Conservation (phyloP, 2,888 invertebrate genomes). For the Drosophila putrida region DNA sequence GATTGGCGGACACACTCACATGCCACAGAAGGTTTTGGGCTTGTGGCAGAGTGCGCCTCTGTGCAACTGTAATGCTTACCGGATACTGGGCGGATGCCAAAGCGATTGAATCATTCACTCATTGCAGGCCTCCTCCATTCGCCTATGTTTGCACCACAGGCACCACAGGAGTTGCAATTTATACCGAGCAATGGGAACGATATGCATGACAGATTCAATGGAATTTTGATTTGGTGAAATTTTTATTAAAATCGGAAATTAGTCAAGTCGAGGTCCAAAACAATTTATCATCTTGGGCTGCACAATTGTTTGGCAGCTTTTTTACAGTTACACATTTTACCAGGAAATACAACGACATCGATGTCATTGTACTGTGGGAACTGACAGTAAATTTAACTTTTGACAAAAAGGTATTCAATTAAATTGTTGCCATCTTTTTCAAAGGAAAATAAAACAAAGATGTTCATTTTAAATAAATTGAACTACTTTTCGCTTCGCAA, state of each 20-base stretch:
- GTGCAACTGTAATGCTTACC: constrained; percentile 72
- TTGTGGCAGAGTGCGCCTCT: constrained; percentile 21
- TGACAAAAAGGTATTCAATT: too few species aligned
- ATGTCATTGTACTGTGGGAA: constrained; percentile 55
- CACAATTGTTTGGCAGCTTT: constrained; percentile 55
- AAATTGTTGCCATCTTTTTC: too few species aligned
- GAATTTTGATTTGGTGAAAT: constrained; percentile 66
- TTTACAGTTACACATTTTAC: constrained; percentile 68
- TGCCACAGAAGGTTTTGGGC: constrained; percentile 6
- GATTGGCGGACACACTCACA: constrained; percentile 19
- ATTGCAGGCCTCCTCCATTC: constrained; percentile 20
- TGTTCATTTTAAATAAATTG: too few species aligned
- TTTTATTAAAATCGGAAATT: constrained; percentile 64
- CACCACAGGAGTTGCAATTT: constrained; percentile 48
- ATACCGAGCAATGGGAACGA: constrained; percentile 19
- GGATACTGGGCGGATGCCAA: constrained; percentile 83
- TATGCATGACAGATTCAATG: constrained; percentile 67
- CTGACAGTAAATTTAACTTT: too few species aligned
- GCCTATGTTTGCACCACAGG: constrained; percentile 36
- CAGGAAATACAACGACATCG: constrained; percentile 42
- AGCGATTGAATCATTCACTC: constrained; percentile 79
- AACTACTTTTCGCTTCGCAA: too few species aligned
- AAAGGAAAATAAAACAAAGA: too few species aligned
- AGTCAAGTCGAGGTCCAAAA: constrained; percentile 54
- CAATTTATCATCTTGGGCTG: constrained; percentile 64